Evolutionary conservation across 2,888 invertebrate species (phyloP).

Genomic region (Drosophila falleni): DNA sequence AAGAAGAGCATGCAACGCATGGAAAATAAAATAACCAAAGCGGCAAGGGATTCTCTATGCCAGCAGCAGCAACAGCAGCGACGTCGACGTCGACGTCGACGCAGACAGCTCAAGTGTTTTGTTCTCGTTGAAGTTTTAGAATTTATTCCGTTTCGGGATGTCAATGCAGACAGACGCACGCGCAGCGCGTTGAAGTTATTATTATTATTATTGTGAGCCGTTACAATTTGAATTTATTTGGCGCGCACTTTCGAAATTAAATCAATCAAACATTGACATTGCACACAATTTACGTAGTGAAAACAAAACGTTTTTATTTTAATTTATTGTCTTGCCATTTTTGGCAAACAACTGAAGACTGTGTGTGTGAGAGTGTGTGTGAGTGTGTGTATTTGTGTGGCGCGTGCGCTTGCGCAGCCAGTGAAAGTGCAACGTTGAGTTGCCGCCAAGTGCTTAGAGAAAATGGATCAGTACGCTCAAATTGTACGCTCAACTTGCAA

Average conservation of each 20-base stretch:
- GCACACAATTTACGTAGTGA: slow-evolving; percentile 46
- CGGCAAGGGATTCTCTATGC: slow-evolving; percentile 67
- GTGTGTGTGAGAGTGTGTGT: slow-evolving; percentile 5
- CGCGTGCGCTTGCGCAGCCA: slow-evolving; percentile 67
- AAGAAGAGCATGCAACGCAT: slow-evolving; percentile 52
- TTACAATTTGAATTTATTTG: slow-evolving; percentile 61
- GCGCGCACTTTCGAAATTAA: slow-evolving; percentile 48
- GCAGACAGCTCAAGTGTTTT: slow-evolving; percentile 65
- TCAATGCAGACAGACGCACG: slow-evolving; percentile 85
- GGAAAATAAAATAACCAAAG: slow-evolving; percentile 69
- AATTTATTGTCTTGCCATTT: slow-evolving; percentile 54
- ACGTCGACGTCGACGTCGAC: slow-evolving; percentile 24
- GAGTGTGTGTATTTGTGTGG: slow-evolving; percentile 38
- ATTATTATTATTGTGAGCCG: slow-evolving; percentile 33
- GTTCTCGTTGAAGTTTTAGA: slow-evolving; percentile 83
- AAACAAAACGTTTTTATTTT: slow-evolving; percentile 40
- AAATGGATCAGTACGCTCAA: slow-evolving; percentile 50
- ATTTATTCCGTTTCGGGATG: slow-evolving; percentile 85
- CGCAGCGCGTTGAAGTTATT: slow-evolving; percentile 61
- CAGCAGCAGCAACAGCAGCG: slow-evolving; percentile 42
- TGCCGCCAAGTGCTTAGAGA: slow-evolving; percentile 3
- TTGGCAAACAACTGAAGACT: slow-evolving; percentile 45
- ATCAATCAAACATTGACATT: slow-evolving; percentile 57
- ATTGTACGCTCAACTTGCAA: background rate
- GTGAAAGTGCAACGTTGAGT: slow-evolving; percentile 64